Evolutionary conservation across 37 sponge, comb jelly and placozoan genomes (phyloP).

Genomic region (Mnemiopsis leidyi): DNA sequence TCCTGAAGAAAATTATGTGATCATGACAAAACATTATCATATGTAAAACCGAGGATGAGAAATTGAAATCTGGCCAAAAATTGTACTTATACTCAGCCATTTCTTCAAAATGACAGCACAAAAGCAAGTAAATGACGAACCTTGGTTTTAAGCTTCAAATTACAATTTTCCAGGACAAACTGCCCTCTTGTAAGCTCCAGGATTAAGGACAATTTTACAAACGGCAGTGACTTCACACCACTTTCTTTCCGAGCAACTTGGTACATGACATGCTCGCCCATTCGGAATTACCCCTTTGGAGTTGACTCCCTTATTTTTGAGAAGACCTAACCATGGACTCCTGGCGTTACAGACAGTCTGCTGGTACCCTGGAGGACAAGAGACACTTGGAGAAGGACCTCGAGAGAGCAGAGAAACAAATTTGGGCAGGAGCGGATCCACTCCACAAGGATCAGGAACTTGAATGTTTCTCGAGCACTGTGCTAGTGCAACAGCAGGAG

Average conservation of each 20-base stretch:
- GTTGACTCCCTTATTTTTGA: not conserved
- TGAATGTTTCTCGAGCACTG: not conserved
- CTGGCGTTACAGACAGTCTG: not conserved
- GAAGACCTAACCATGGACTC: not conserved
- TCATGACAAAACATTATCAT: too few species aligned
- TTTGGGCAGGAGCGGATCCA: not conserved
- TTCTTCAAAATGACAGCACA: too few species aligned
- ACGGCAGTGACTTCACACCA: not conserved
- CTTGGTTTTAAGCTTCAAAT: too few species aligned
- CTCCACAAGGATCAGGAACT: not conserved
- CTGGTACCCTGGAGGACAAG: not conserved
- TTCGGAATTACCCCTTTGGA: not conserved
- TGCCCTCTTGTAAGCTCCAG: too few species aligned
- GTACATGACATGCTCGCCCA: not conserved
- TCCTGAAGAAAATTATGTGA: too few species aligned
- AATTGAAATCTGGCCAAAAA: too few species aligned
- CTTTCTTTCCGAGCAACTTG: not conserved
- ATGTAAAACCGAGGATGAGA: too few species aligned
- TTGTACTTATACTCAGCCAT: too few species aligned
- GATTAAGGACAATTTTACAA: too few species aligned
- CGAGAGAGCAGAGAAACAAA: not conserved
- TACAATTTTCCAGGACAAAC: too few species aligned
- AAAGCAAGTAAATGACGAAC: too few species aligned
- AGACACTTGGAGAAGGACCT: not conserved
- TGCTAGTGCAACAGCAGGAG: not conserved